Base-by-base conservation (phyloP, 2,797 vertebrate genomes). In the Sebastes trivittatus region DNA sequence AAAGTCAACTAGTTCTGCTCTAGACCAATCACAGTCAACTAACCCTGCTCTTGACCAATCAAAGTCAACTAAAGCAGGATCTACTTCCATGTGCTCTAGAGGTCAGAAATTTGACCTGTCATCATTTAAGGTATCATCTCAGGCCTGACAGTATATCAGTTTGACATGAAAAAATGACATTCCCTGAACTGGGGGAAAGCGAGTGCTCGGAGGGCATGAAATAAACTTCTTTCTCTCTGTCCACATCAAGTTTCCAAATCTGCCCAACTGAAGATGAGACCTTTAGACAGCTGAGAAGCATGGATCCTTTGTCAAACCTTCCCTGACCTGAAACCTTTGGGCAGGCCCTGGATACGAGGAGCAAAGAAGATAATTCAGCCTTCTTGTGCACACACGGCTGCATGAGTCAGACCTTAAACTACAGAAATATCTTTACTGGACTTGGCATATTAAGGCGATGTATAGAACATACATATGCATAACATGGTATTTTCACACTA, bases 271-370 rank as follows among this genome's bases (percentile, higher is more conserved):
- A 90, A 72, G 79, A 84, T 76, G 63, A 87, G 70, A 67, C 79
- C 77, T 78, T 80, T 18, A 64, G 88, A 92, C 84, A 87, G 83
- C 85, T 82, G 69, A 77, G 73, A 85, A 73, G 75, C 87, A 78
- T 20, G 27, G 87, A 82, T 89, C 69, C 72, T 85, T 84, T 70
- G 76, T 89, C 83, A 89, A 83, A 83, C 60, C 76, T 36, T 73
- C 65, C 56, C 75, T 91, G 90, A 85, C 84, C 82, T 86, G 65
- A 87, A 87, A 78, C 79, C 84, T 91, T 77, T 60, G 42, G 75
- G 72, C 65, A 75, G 78, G 52, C 30, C 36, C 23, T 11, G 16
- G n/a, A 72, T 23, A 80, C 23, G 7, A 70, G 55, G 18, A 77
- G 66, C 27, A 11, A 55, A 59, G 72, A 66, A 52, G 64, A 74